A percentile compares a stretch with the other conserved stretches of the same genome.
phyloP scores from a whole-genome alignment of 2,888 invertebrate species.

The Sarcophaga carnaria region DNA sequence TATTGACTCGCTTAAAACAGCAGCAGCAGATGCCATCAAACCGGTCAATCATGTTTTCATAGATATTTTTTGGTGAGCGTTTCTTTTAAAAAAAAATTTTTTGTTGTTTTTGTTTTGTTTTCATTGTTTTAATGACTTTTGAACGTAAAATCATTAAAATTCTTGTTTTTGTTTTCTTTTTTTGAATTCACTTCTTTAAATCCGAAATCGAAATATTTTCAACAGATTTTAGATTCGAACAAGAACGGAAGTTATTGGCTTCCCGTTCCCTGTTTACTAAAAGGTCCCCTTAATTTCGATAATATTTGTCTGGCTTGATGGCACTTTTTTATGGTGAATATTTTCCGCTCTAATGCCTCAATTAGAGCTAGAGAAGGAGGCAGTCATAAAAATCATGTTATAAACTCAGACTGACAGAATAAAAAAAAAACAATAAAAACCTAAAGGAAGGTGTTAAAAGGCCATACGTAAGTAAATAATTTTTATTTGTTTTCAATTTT shows the following conservation, averaged over 20 bases:
- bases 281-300: not conserved
- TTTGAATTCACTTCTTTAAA: too few species aligned
- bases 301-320: too few species aligned
- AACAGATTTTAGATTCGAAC: not conserved
- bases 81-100: too few species aligned
- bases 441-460: constrained; percentile 29
- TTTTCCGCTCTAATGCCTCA: constrained; percentile 36
- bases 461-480: not conserved
- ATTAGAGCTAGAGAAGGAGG: not conserved
- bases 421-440: not conserved
- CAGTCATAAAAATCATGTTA: not conserved
- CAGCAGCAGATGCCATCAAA: constrained; percentile 57
- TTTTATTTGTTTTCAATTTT: constrained; percentile 37
- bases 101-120: not conserved
- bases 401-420: not conserved
- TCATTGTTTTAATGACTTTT: not conserved
- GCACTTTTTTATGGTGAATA: too few species aligned
- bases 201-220: constrained; percentile 1
- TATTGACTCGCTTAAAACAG: not conserved
- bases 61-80: not conserved
- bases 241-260: constrained; percentile 9
- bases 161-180: not conserved
- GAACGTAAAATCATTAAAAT: not conserved
- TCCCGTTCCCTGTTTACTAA: not conserved
- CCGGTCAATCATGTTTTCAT: constrained; percentile 66